phyloP scores from a whole-genome alignment of 2,797 vertebrate genomes.

The Orestias chungarensis region DNA sequence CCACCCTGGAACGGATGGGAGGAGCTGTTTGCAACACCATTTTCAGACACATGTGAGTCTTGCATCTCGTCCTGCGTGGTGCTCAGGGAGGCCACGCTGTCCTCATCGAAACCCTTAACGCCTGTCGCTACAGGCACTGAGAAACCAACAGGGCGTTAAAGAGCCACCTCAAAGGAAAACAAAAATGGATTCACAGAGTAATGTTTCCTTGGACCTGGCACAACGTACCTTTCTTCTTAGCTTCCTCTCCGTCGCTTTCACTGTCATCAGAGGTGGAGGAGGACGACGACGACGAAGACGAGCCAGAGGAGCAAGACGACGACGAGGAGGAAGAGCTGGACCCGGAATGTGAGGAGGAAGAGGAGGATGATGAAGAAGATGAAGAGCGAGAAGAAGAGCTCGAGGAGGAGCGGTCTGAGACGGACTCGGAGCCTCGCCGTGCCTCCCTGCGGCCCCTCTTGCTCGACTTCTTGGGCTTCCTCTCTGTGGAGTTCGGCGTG shows the following conservation, averaged over 20 bases:
- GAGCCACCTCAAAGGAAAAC: not conserved
- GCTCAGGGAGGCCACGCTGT: conserved; percentile 94
- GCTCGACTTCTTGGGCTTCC: conserved; percentile 90
- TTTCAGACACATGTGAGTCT: conserved; percentile 90
- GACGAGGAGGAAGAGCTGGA: conserved; percentile 93
- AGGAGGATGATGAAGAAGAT: conserved; percentile 93
- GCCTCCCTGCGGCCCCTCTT: conserved; percentile 87
- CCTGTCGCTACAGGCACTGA: conserved; percentile 82
- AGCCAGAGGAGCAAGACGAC: conserved; percentile 94
- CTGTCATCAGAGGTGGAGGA: conserved; percentile 90
- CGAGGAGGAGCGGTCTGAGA: conserved; percentile 86
- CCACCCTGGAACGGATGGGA: conserved; percentile 88
- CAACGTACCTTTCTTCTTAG: conserved; percentile 88
- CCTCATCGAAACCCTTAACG: conserved; percentile 94
- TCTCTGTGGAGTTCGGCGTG: conserved; percentile 90
- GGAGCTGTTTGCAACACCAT: conserved; percentile 86
- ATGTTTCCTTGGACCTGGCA: not conserved
- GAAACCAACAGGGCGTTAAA: conserved; percentile 22
- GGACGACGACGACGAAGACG: conserved; percentile 91
- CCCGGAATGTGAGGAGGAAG: conserved; percentile 92
- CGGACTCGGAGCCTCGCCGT: conserved; percentile 86
- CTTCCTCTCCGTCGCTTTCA: conserved; percentile 89
- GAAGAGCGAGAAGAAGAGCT: conserved; percentile 94
- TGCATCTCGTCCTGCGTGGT: conserved; percentile 92
- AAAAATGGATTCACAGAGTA: not conserved